Evolutionary conservation across 2,888 invertebrate species (phyloP).

Genomic region (Syrphus vitripennis): DNA sequence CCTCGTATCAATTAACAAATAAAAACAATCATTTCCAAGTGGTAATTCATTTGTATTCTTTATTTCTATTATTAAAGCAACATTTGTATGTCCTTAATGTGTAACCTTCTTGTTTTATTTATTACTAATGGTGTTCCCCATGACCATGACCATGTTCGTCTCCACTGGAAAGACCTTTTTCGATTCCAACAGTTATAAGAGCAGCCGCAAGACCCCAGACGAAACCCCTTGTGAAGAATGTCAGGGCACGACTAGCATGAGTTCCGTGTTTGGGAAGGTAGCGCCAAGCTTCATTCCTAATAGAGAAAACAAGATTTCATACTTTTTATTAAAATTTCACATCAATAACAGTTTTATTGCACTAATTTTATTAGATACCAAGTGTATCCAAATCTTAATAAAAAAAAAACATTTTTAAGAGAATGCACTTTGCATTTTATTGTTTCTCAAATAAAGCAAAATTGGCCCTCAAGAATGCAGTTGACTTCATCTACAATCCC

Average conservation of each 20-base stretch:
- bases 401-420: too few species aligned
- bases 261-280: slow-evolving; percentile 85
- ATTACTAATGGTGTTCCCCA: slow-evolving; percentile 74
- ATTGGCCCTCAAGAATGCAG: too few species aligned
- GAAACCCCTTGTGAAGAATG: slow-evolving; percentile 85
- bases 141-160: slow-evolving; percentile 78
- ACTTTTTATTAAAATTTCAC: too few species aligned
- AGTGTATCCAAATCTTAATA: too few species aligned
- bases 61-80: slow-evolving; percentile 51
- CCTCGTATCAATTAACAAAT: slow-evolving; percentile 83
- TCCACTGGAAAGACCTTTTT: slow-evolving; percentile 80
- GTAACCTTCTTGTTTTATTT: slow-evolving; percentile 22
- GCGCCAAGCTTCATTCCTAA: slow-evolving; percentile 92
- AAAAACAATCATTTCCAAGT: slow-evolving; percentile 66
- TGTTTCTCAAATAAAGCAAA: too few species aligned
- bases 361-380: too few species aligned
- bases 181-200: slow-evolving; percentile 82
- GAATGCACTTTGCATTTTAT: too few species aligned
- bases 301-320: too few species aligned
- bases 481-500: too few species aligned
- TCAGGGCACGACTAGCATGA: slow-evolving; percentile 79
- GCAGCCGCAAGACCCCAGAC: slow-evolving; percentile 85
- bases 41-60: slow-evolving; percentile 1
- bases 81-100: slow-evolving; percentile 24
- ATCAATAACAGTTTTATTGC: too few species aligned